These are phyloP conservation scores for Xenotilapia leptura DNA, from an alignment of 2,113 vertebrate species.

Conservation along the genomic window DNA sequence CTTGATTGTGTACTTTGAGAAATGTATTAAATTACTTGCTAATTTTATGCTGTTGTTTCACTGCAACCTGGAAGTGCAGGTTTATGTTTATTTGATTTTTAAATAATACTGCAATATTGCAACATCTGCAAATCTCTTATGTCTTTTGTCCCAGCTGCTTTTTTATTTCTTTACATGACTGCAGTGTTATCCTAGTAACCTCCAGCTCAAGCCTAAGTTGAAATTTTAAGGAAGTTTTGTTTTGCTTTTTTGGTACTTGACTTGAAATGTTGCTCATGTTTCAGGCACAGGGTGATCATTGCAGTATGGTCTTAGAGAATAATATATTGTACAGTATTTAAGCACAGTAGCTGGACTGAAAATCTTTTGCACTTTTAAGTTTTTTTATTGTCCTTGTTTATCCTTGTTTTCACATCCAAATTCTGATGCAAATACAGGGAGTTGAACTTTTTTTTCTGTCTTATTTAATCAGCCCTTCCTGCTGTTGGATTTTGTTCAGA, in stretches of 20 bases:
- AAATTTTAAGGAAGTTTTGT: background rate
- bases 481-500: slow-evolving; percentile 23
- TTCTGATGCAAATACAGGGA: slow-evolving; percentile 59
- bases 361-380: slow-evolving; percentile 30
- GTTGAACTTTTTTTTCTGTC: background rate
- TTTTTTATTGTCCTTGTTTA: background rate
- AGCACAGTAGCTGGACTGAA: background rate
- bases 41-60: background rate
- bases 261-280: background rate
- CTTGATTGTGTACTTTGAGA: background rate
- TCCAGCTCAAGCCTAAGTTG: background rate
- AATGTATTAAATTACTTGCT: background rate
- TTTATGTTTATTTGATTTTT: background rate
- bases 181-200: background rate
- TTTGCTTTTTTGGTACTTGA: background rate
- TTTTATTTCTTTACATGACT: background rate
- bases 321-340: slow-evolving; percentile 47
- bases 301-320: background rate
- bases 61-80: background rate
- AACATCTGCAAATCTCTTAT: background rate
- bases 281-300: background rate
- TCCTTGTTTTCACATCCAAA: slow-evolving; percentile 24
- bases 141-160: background rate
- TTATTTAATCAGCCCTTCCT: background rate
- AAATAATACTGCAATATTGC: background rate